Evolutionary conservation across 2,888 invertebrate genomes (phyloP).

Genomic region (Melieria picta): DNA sequence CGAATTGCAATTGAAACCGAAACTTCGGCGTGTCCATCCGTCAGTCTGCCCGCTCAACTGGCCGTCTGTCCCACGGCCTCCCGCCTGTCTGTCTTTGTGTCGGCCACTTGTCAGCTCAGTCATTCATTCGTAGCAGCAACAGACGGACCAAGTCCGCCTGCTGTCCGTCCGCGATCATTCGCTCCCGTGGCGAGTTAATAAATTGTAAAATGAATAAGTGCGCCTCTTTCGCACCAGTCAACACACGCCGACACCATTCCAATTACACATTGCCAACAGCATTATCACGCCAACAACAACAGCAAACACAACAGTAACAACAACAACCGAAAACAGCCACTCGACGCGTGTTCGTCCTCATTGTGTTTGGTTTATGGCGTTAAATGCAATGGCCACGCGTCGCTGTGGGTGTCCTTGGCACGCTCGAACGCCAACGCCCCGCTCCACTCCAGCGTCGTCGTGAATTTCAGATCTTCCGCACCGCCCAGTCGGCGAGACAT

Average conservation of each 20-base stretch:
- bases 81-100: neutral
- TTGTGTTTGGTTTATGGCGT: constrained; percentile 3
- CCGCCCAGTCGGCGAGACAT: neutral
- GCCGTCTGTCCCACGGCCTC: neutral
- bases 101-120: too few species aligned
- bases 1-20: neutral
- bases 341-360: constrained; percentile 9
- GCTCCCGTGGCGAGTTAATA: constrained; percentile 22
- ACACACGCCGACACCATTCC: constrained; percentile 1
- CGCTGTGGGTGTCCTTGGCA: neutral
- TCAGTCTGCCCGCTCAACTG: neutral
- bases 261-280: too few species aligned
- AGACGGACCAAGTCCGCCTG: too few species aligned
- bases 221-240: constrained; percentile 14
- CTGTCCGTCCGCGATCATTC: too few species aligned
- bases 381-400: constrained; percentile 11
- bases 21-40: neutral
- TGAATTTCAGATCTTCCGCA: too few species aligned
- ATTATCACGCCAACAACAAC: neutral
- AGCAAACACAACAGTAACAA: neutral
- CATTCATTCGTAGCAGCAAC: neutral
- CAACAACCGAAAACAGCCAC: neutral
- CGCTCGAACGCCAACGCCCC: neutral
- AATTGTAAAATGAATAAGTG: constrained; percentile 28
- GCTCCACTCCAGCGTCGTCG: neutral